Conservation (phyloP, 2,113 vertebrate genomes). For the Lota lota region DNA sequence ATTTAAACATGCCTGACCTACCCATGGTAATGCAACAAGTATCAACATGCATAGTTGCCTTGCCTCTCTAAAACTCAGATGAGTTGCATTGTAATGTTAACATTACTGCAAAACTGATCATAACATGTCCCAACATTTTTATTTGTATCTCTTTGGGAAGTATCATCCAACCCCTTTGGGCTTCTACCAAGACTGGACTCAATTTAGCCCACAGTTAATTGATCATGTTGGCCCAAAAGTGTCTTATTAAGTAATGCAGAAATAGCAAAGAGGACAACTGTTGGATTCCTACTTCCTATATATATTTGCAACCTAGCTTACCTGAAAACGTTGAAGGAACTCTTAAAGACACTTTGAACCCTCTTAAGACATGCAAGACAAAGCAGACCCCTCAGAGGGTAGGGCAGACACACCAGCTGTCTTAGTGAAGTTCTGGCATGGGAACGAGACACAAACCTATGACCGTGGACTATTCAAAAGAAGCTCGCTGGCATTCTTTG, state of each 20-base stretch:
- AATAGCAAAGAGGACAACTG: conserved; percentile 7
- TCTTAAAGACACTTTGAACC: background rate
- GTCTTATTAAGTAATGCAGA: conserved; percentile 23
- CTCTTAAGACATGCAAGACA: conserved; percentile 8
- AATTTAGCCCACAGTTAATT: conserved; percentile 24
- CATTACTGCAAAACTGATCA: conserved; percentile 26
- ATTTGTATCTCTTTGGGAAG: conserved; percentile 2
- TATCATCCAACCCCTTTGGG: conserved; percentile 25
- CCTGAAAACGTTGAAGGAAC: too few species aligned
- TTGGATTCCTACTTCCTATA: background rate
- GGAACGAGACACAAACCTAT: conserved; percentile 40
- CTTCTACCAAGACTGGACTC: conserved; percentile 13
- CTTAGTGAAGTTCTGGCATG: conserved; percentile 31
- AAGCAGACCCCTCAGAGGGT: conserved; percentile 16
- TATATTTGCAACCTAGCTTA: background rate
- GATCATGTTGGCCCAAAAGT: conserved; percentile 45
- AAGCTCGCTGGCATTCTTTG: conserved; percentile 14
- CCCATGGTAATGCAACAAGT: background rate
- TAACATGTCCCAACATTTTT: conserved; percentile 32
- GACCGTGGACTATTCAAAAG: conserved; percentile 18
- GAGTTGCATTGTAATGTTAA: conserved; percentile 30
- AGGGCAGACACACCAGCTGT: conserved; percentile 55
- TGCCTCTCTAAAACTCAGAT: conserved; percentile 9
- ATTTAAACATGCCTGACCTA: conserved; percentile 12
- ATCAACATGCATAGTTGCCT: conserved; percentile 1